Conservation (phyloP, 2,113 vertebrate species). For the Plecturocebus donacophilus region DNA sequence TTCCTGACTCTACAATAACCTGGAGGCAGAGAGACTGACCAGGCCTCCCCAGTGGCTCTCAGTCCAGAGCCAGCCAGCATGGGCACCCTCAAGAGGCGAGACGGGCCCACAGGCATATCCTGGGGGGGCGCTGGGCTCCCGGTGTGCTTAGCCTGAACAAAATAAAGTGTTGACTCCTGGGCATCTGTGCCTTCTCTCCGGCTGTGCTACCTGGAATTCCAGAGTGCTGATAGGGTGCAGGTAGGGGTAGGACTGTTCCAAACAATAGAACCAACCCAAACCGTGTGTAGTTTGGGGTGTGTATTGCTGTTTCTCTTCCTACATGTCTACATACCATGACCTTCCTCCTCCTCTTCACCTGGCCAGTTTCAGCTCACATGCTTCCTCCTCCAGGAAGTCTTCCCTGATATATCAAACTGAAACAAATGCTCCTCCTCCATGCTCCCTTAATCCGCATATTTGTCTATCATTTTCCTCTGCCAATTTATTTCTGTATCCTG, state of each 20-base stretch:
- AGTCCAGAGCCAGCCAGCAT: background rate
- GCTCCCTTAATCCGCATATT: background rate
- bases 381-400: conserved; percentile 22
- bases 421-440: background rate
- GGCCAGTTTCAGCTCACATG: background rate
- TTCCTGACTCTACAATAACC: background rate
- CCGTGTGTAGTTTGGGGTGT: background rate
- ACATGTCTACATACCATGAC: accelerated
- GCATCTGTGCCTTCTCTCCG: background rate
- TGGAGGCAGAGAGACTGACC: background rate
- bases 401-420: background rate
- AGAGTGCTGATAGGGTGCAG: background rate
- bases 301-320: background rate
- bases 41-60: background rate
- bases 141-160: background rate
- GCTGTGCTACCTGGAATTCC: background rate
- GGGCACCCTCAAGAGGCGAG: background rate
- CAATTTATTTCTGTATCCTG: background rate
- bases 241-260: background rate
- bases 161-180: conserved; percentile 65
- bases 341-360: background rate
- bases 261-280: background rate
- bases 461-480: background rate
- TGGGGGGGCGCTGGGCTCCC: accelerated
- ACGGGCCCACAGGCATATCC: background rate